Evolutionary conservation across 2,888 invertebrate genomes (phyloP), one percentile per base, ranked within the genome.

Genomic region (Cartodere bifasciata): DNA sequence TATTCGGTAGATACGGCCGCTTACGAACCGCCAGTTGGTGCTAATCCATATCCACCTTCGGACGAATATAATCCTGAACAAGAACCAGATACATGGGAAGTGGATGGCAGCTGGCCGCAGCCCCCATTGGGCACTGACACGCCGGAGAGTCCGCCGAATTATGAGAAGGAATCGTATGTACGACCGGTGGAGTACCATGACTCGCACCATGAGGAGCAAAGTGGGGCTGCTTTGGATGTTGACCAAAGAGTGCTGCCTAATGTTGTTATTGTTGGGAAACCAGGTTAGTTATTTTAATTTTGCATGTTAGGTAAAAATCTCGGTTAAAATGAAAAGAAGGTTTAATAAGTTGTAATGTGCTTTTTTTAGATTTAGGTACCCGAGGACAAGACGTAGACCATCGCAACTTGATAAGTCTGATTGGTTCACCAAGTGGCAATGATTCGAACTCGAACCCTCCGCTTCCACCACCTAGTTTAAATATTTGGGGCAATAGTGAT

Each of bases 341-440:
- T n/a, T n/a, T n/a, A n/a, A n/a, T n/a, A n/a, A n/a, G n/a, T n/a
- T n/a, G n/a, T n/a, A n/a, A n/a, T n/a, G n/a, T n/a, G n/a, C n/a
- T n/a, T 20, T 20, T 20, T 20, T 20, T 20, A 7, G 6, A 7
- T 20, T 20, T 20, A 9, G 20, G 20, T 9, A 7, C n/a, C n/a
- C 20, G 30, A n/a, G 17, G 47, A 51, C 24, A 61, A 61, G 84
- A 85, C 53, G 77, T 85, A 28, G 85, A 85, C 56, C 85, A 85
- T 50, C 68, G 86, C 42, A 87, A 87, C 61, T 60, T 87, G 37
- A 87, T 87, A 49, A 78, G 84, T 35, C 58, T 87, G 29, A 86
- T 86, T 7, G 82, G 84, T 20, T 81, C 77, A 13, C 76, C 75
- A 1, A 63, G 53, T 23, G 45, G 43, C 23, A 36, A 41, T 4